Conservation (phyloP, 2,113 vertebrate species). For the Oxygymnocypris stewartii region DNA sequence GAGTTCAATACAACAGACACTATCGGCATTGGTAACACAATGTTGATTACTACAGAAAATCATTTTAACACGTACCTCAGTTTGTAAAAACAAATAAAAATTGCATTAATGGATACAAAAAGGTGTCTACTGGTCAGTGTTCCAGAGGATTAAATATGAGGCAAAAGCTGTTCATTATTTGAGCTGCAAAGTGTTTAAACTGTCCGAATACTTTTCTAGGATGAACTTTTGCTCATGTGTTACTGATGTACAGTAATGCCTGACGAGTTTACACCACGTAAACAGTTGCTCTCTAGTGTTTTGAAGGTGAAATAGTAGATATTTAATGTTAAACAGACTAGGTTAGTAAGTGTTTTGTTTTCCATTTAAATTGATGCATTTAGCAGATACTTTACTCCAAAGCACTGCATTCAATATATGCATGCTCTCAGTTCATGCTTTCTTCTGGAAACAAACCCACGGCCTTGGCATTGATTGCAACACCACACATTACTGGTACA, state of each 20-base stretch:
- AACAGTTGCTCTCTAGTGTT: background rate
- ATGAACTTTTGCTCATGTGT: background rate
- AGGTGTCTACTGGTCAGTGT: background rate
- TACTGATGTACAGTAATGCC: background rate
- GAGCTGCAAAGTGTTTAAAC: background rate
- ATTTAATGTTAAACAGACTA: background rate
- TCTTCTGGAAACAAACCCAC: background rate
- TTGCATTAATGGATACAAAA: background rate
- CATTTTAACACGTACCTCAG: background rate
- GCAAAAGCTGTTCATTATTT: conserved; percentile 7
- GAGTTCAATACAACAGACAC: conserved; percentile 61
- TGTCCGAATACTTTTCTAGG: background rate
- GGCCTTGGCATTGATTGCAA: background rate
- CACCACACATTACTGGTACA: too few relatives aligned
- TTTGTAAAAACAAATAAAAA: conserved; percentile 1
- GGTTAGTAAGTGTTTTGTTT: background rate
- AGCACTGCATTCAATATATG: background rate
- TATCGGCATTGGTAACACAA: background rate
- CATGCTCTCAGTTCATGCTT: background rate
- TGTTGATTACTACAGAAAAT: conserved; percentile 18
- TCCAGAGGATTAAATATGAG: too few relatives aligned
- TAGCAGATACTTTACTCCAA: background rate
- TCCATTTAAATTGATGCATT: background rate
- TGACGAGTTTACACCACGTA: background rate
- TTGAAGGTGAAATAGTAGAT: background rate